Evolutionary conservation across 2,113 vertebrate species (phyloP).

Genomic region (Chaetorhynchus papuensis): DNA sequence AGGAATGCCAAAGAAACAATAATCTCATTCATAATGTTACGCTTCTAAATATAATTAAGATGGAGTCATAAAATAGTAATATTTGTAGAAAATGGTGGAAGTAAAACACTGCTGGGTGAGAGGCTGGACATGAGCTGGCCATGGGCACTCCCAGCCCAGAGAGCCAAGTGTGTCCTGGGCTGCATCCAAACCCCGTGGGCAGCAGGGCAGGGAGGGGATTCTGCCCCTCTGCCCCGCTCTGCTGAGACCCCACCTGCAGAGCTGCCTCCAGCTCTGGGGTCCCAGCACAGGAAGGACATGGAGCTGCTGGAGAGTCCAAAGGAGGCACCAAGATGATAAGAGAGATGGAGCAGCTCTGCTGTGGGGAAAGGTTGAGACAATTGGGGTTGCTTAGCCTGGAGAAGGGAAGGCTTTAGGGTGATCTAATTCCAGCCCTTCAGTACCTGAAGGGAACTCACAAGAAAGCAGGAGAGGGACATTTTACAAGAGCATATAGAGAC

Average conservation of each 20-base stretch:
- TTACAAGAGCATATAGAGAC: not conserved
- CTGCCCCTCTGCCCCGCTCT: not conserved
- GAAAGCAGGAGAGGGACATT: not conserved
- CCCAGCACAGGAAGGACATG: not conserved
- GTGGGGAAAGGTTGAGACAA: accelerated
- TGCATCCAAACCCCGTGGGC: not conserved
- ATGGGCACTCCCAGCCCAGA: not conserved
- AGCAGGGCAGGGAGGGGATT: not conserved
- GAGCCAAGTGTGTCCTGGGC: not conserved
- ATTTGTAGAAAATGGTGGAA: not conserved
- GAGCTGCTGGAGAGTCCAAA: not conserved
- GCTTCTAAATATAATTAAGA: not conserved
- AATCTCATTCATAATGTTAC: not conserved
- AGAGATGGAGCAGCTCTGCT: not conserved
- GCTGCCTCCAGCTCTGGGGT: not conserved
- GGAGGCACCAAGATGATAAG: no score
- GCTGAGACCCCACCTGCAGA: not conserved
- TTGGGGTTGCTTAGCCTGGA: not conserved
- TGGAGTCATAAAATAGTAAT: not conserved
- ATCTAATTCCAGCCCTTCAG: not conserved
- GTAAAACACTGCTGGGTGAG: not conserved
- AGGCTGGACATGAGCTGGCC: not conserved
- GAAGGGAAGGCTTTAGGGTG: not conserved
- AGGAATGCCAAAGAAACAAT: not conserved
- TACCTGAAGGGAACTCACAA: not conserved